Percentiles rank a stretch among this genome's conserved stretches.
These are phyloP conservation scores for Syrmaticus mikado DNA, from an alignment of 2,113 vertebrate genomes.

Conservation along the genomic window DNA sequence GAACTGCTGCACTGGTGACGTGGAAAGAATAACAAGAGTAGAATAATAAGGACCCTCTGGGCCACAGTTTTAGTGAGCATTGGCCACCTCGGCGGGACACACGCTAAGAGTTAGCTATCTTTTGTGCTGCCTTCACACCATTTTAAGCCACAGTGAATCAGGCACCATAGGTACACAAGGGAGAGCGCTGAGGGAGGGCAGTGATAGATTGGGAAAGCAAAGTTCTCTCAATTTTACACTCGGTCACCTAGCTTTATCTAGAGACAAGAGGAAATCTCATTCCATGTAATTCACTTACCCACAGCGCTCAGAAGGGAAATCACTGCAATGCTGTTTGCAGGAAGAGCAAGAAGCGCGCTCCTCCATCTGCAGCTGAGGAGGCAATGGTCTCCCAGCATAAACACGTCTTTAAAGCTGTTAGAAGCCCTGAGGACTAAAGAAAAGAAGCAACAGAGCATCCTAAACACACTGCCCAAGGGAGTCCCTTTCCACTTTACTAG, in stretches of 20 bases:
- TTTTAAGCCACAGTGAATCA: background rate
- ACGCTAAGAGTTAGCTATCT: background rate
- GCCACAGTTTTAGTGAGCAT: background rate
- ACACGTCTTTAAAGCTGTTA: constrained; percentile 17
- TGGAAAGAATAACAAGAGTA: background rate
- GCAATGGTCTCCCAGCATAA: background rate
- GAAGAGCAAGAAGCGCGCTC: background rate
- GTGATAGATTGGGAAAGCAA: constrained; percentile 42
- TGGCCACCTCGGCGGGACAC: background rate
- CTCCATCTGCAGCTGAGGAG: background rate
- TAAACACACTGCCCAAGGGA: background rate
- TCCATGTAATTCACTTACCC: constrained; percentile 57
- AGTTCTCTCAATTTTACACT: constrained; percentile 65
- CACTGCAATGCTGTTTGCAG: constrained; percentile 12
- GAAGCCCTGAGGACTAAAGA: background rate
- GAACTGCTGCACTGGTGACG: background rate
- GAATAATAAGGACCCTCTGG: background rate
- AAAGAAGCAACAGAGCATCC: constrained; percentile 12
- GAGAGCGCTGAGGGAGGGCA: background rate
- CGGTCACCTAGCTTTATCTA: constrained; percentile 53
- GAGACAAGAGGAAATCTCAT: constrained; percentile 50
- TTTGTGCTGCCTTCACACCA: background rate
- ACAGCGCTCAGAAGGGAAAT: constrained; percentile 47
- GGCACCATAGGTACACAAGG: background rate
- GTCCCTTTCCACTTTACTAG: background rate